phyloP scores from a whole-genome alignment of 1,140 invertebrate species.

The Anoplophora glabripennis region DNA sequence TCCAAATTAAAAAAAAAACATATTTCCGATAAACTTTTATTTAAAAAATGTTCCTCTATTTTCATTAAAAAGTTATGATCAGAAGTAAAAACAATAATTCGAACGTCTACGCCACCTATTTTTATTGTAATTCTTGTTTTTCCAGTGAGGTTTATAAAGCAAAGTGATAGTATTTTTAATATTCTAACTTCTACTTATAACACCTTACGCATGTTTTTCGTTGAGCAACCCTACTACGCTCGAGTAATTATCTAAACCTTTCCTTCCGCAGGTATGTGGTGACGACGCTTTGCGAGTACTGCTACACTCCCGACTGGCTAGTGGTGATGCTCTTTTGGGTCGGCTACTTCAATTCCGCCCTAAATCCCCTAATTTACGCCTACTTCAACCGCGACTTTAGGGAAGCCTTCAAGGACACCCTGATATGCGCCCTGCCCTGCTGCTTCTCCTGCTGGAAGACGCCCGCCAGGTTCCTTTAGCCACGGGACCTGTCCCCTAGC shows the following conservation, averaged over 20 bases:
- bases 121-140: too few species aligned
- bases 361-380: conserved; percentile 95
- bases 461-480: conserved; percentile 47
- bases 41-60: too few species aligned
- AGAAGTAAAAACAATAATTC: too few species aligned
- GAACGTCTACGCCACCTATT: too few species aligned
- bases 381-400: conserved; percentile 98
- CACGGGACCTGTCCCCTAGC: conserved; percentile 35
- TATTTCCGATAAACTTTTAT: too few species aligned
- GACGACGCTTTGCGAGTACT: conserved; percentile 79
- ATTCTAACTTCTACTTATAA: too few species aligned
- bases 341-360: conserved; percentile 91
- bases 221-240: too few species aligned
- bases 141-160: too few species aligned
- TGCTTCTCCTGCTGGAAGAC: conserved; percentile 54
- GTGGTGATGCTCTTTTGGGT: conserved; percentile 81
- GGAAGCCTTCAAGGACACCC: conserved; percentile 92
- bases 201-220: too few species aligned
- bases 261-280: conserved; percentile 72
- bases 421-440: conserved; percentile 79
- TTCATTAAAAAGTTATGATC: too few species aligned
- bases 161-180: too few species aligned
- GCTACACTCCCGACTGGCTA: conserved; percentile 78
- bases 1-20: too few species aligned
- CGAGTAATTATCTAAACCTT: neutral